Evolutionary conservation across 2,113 vertebrate genomes (phyloP).

Genomic region (Carassius carassius): DNA sequence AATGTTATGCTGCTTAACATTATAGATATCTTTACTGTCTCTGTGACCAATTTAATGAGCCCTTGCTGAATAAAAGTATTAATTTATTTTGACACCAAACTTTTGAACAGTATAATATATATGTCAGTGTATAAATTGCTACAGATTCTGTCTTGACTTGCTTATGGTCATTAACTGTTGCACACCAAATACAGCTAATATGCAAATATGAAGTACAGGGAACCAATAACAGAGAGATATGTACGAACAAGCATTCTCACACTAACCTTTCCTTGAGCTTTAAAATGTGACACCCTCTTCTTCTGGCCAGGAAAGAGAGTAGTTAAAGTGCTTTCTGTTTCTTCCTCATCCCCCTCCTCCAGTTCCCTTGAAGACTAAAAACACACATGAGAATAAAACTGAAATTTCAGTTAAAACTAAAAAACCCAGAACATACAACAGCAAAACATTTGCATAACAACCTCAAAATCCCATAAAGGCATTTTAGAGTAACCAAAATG

Average conservation of each 20-base stretch:
- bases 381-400: constrained; percentile 26
- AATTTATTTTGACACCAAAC: background rate
- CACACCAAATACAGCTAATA: background rate
- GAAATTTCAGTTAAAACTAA: constrained; percentile 1
- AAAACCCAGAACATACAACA: background rate
- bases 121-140: background rate
- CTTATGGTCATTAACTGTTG: background rate
- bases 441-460: background rate
- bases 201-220: background rate
- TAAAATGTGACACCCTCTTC: constrained; percentile 91
- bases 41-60: background rate
- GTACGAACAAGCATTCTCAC: background rate
- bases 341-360: constrained; percentile 57
- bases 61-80: background rate
- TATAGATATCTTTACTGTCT: background rate
- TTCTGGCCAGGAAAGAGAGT: constrained; percentile 92
- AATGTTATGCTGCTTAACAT: background rate
- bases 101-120: background rate
- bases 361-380: constrained; percentile 65
- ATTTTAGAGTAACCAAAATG: background rate
- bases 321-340: constrained; percentile 78
- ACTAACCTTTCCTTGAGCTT: constrained; percentile 85
- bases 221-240: background rate
- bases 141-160: background rate
- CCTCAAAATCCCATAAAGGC: background rate